Evolutionary conservation across 1,140 invertebrate species (phyloP).

Genomic region (Scaptomyza pallida): DNA sequence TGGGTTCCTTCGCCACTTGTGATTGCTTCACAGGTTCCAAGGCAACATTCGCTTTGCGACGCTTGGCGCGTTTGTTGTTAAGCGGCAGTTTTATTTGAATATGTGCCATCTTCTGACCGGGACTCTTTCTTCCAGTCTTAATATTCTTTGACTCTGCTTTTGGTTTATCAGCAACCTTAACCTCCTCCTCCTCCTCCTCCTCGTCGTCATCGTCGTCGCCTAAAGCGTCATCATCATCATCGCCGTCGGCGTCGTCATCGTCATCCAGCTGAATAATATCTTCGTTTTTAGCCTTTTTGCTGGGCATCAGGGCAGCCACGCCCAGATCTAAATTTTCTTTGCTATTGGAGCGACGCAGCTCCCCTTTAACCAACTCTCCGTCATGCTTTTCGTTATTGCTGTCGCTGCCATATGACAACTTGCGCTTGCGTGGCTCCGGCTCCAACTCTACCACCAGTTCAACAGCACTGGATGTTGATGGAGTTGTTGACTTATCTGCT

Average conservation of each 20-base stretch:
- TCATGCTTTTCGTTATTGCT: constrained; percentile 11
- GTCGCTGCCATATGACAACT: constrained; percentile 57
- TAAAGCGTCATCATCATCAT: not conserved
- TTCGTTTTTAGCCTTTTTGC: constrained; percentile 55
- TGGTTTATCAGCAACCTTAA: not conserved
- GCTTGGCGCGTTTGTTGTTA: constrained; percentile 64
- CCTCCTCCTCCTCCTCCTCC: not conserved
- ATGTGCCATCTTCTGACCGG: constrained; percentile 10
- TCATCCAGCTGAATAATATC: constrained; percentile 54
- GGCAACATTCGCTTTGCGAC: constrained; percentile 62
- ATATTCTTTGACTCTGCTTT: constrained; percentile 11
- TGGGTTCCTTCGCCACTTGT: constrained; percentile 13
- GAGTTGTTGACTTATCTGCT: not conserved
- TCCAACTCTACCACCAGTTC: constrained; percentile 16
- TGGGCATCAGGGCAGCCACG: not conserved
- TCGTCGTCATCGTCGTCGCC: not conserved
- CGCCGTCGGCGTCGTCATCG: constrained; percentile 25
- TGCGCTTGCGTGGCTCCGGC: constrained; percentile 67
- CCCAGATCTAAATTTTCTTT: constrained; percentile 58
- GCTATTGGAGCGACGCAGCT: constrained; percentile 56
- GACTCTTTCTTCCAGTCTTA: constrained; percentile 11
- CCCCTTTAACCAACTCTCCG: constrained; percentile 80
- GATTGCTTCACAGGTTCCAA: constrained; percentile 3
- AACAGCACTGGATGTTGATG: not conserved
- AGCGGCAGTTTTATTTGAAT: constrained; percentile 76